These are phyloP conservation scores for Bilobella aurantiaca DNA, from an alignment of 1,140 invertebrate species.

Conservation along the genomic window DNA sequence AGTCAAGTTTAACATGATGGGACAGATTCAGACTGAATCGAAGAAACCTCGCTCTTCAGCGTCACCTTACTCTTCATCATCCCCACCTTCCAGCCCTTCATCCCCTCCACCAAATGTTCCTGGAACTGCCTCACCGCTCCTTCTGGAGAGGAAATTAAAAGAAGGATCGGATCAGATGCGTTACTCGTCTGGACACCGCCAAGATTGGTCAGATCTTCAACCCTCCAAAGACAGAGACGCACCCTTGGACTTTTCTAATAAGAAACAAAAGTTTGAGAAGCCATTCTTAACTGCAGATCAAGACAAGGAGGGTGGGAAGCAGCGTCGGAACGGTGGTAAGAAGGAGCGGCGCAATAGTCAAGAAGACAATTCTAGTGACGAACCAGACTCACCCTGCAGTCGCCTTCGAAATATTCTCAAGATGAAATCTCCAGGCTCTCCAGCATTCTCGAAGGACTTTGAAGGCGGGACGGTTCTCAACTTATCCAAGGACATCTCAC, in stretches of 20 bases:
- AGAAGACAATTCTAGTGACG: not conserved
- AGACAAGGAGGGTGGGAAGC: too few relatives aligned
- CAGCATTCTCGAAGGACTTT: constrained; percentile 11
- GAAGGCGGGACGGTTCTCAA: constrained; percentile 19
- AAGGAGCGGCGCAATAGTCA: not conserved
- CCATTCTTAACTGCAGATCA: not conserved
- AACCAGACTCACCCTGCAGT: constrained; percentile 28
- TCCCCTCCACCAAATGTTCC: not conserved
- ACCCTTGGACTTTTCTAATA: constrained; percentile 38
- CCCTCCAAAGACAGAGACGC: constrained; percentile 20
- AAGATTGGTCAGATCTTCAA: not conserved
- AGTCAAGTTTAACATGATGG: constrained; percentile 31
- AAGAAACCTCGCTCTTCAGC: not conserved
- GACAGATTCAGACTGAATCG: constrained; percentile 23
- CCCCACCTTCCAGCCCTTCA: not conserved
- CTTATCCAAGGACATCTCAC: constrained; percentile 19
- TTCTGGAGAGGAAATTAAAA: not conserved
- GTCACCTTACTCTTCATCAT: constrained; percentile 1
- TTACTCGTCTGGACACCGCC: too few relatives aligned
- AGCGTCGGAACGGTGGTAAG: not conserved
- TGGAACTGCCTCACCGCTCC: not conserved
- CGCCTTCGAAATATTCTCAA: constrained; percentile 27
- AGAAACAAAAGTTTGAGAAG: constrained; percentile 27
- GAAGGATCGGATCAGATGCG: too few relatives aligned
- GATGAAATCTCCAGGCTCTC: constrained; percentile 24